phyloP scores from a whole-genome alignment of 2,113 vertebrate genomes.

The Pogonocichla stellata region DNA sequence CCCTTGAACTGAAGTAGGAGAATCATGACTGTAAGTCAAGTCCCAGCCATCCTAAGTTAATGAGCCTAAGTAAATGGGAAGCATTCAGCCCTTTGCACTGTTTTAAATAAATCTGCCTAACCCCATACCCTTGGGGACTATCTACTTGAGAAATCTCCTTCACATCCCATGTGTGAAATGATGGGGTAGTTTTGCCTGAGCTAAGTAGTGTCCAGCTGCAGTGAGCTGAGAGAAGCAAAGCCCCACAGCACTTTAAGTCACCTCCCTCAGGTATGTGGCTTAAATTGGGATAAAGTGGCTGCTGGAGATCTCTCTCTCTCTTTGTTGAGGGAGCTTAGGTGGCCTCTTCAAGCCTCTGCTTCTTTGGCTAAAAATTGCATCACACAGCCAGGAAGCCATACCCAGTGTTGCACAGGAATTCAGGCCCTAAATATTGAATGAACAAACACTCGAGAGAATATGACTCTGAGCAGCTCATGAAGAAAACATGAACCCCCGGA shows the following conservation, averaged over 20 bases:
- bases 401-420: neutral
- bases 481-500: neutral
- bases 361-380: neutral
- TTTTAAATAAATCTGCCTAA: neutral
- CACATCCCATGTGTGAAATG: neutral
- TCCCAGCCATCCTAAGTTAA: neutral
- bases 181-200: neutral
- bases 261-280: neutral
- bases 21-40: neutral
- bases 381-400: neutral
- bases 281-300: neutral
- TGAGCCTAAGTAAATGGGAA: neutral
- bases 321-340: neutral
- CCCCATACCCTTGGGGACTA: neutral
- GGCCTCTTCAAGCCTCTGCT: neutral
- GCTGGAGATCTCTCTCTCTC: neutral
- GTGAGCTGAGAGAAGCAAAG: neutral
- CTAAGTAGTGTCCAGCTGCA: neutral
- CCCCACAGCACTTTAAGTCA: neutral
- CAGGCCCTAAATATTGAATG: neutral
- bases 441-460: neutral
- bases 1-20: neutral
- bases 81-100: neutral
- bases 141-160: neutral
- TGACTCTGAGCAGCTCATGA: neutral